Conservation (phyloP, 1,140 invertebrate genomes). For the Drosophila orena region DNA sequence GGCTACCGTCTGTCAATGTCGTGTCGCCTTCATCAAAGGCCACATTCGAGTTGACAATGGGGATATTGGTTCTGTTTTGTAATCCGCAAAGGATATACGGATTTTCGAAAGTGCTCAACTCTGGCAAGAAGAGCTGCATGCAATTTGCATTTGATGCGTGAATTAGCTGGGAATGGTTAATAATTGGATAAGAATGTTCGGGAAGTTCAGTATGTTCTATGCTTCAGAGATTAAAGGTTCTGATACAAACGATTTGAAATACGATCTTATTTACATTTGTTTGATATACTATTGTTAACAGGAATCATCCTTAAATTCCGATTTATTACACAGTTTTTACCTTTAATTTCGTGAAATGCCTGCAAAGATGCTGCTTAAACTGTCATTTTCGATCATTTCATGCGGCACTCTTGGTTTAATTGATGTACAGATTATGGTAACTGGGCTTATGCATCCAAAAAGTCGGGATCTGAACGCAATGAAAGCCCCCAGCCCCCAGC, state of each 20-base stretch:
- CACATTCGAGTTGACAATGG: constrained; percentile 62
- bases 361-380: no score
- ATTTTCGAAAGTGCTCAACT: constrained; percentile 38
- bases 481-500: no score
- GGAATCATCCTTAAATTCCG: no score
- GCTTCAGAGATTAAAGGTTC: no score
- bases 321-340: not conserved
- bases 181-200: constrained; percentile 30
- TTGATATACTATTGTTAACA: no score
- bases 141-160: constrained; percentile 69
- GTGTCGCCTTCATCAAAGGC: constrained; percentile 81
- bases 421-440: constrained; percentile 37
- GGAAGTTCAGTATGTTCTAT: not conserved
- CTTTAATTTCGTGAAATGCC: not conserved
- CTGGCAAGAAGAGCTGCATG: not conserved
- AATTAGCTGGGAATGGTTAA: constrained; percentile 48
- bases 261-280: no score
- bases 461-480: no score
- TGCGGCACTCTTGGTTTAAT: constrained; percentile 17
- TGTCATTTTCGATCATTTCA: no score
- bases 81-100: constrained; percentile 48
- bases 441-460: constrained; percentile 41
- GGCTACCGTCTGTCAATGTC: constrained; percentile 77
- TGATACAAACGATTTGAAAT: no score
- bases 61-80: constrained; percentile 31